Conservation (phyloP, 2,888 invertebrate species). For the Podotricha telesiphe region DNA sequence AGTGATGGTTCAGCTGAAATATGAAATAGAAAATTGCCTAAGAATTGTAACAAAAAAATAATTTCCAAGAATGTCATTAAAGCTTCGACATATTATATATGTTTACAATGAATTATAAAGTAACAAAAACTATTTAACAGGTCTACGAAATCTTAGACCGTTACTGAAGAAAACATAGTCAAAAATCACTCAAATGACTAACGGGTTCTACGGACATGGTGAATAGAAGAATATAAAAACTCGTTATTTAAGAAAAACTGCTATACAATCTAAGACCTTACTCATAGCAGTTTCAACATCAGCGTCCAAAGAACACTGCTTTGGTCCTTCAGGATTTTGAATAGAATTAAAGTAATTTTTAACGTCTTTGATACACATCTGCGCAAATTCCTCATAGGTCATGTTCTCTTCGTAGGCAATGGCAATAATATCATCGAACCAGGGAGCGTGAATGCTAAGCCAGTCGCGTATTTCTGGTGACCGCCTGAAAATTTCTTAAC, state of each 20-base stretch:
- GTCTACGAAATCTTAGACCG: no score
- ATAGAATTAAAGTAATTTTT: conserved; percentile 46
- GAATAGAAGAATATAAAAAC: no score
- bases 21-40: neutral
- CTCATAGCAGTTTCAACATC: conserved; percentile 38
- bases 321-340: conserved; percentile 47
- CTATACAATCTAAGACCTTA: conserved; percentile 30
- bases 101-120: no score
- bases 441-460: conserved; percentile 86
- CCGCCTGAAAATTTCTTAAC: conserved; percentile 38
- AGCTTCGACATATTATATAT: no score
- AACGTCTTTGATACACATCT: conserved; percentile 46
- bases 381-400: conserved; percentile 54
- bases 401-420: conserved; percentile 85
- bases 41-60: neutral
- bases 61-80: no score
- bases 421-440: conserved; percentile 85
- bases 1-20: neutral
- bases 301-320: conserved; percentile 54
- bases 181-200: no score
- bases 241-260: no score
- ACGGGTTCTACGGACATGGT: no score
- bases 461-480: conserved; percentile 85
- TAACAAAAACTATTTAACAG: no score
- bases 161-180: no score